Base-by-base conservation (phyloP, 2,888 invertebrate genomes). In the Drosophila paranaensis region DNA sequence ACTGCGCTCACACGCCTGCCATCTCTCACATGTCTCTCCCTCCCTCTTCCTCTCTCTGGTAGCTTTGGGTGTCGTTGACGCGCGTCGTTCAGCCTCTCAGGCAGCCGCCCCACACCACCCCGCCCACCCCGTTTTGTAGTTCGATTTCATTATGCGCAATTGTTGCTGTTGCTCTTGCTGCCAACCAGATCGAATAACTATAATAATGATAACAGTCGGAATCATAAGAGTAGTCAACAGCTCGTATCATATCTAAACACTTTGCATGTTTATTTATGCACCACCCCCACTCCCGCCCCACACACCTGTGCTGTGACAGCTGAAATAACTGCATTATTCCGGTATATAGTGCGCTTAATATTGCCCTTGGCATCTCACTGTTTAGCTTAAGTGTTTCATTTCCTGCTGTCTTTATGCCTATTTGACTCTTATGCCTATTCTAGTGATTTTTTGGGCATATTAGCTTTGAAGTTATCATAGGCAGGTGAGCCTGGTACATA, bases 11-110 rank as follows among this genome's bases (percentile, higher is more conserved):
- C 39, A 39, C 25, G 51, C 51, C 39, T 53, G 53, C 37, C n/a
- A 25, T 37, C 53, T 53, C 39, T 14, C 10, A 13, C 25, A 35
- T 37, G 51, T 1, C 51, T 53, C 51, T 53, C 4, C 2, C 51
- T 20, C 6, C 3, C 14, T 50, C 25, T 20, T 10, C 6, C 35
- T 13, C 35, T 25, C 37, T 16, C 25, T 20, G 16, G n/a, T 4
- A 10, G 60, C 67, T 71, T 61, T 73, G 66, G 62, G 66, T 75
- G 75, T 75, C 75, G 75, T 75, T 75, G 75, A 75, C 75, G 75
- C 60, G 66, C 63, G 60, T 60, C 66, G 75, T 48, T 74, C 45
- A 55, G 30, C 51, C 57, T 66, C 61, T 60, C 70, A 60, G 54
- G 57, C 30, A 2, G 1, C 6, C 30, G 30, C 5, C 30, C 30